These are phyloP conservation scores for Venusia cambrica DNA, from an alignment of 2,888 invertebrate species.

Conservation along the genomic window DNA sequence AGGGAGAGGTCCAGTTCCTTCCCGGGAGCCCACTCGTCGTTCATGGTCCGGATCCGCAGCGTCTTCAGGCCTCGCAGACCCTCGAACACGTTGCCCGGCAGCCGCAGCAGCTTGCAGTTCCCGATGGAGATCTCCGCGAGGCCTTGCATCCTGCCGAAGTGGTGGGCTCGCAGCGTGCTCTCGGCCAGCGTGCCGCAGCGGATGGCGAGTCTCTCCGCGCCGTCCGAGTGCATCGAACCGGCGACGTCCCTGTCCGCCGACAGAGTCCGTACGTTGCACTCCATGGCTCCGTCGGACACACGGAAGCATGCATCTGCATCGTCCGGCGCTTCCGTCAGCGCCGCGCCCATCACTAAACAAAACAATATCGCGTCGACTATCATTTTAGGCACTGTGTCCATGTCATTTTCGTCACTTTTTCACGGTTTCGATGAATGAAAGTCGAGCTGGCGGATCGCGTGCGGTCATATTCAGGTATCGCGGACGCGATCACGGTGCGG, in stretches of 20 bases:
- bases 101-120: conserved; percentile 89
- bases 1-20: conserved; percentile 87
- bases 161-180: conserved; percentile 87
- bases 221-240: conserved; percentile 84
- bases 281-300: conserved; percentile 64
- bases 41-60: conserved; percentile 88
- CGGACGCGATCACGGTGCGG: conserved; percentile 49
- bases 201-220: conserved; percentile 87
- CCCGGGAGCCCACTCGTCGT: conserved; percentile 87
- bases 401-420: conserved; percentile 73
- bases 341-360: conserved; percentile 79
- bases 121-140: conserved; percentile 88
- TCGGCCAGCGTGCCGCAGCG: conserved; percentile 85
- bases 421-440: conserved; percentile 56
- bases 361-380: conserved; percentile 75
- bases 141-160: conserved; percentile 87
- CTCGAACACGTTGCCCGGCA: conserved; percentile 89
- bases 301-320: conserved; percentile 70
- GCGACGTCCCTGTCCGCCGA: conserved; percentile 85
- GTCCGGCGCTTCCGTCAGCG: conserved; percentile 74
- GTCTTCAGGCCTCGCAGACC: conserved; percentile 90
- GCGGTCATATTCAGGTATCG: conserved; percentile 62
- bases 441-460: conserved; percentile 47
- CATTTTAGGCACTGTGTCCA: conserved; percentile 78
- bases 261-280: conserved; percentile 86